Evolutionary conservation across 2,888 invertebrate genomes (phyloP).

Genomic region (Schizotus pectinicornis): DNA sequence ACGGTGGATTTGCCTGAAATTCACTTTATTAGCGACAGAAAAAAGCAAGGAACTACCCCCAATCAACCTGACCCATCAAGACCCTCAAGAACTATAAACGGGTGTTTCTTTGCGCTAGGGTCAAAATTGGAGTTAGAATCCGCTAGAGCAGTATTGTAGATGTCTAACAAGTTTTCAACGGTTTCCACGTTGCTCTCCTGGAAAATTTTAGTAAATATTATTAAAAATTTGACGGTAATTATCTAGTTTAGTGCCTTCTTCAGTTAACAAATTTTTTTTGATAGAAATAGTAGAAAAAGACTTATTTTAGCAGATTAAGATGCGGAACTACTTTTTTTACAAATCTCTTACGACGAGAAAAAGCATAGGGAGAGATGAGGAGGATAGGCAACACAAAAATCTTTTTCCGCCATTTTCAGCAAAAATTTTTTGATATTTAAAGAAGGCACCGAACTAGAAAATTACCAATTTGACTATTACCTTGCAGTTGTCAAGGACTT

Average conservation of each 20-base stretch:
- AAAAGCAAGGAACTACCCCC: constrained; percentile 3
- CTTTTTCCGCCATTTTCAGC: no score
- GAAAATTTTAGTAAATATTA: no score
- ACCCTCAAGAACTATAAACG: constrained; percentile 59
- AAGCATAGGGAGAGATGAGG: no score
- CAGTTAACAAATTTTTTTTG: neutral
- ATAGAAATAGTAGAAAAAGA: no score
- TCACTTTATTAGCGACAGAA: neutral
- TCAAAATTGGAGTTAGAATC: constrained; percentile 14
- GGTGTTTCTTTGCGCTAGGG: constrained; percentile 42
- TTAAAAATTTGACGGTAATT: no score
- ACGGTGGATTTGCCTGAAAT: constrained; percentile 57
- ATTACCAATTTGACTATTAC: constrained; percentile 26
- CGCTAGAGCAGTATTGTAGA: constrained; percentile 41
- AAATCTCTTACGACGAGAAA: no score
- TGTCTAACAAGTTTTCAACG: constrained; percentile 45
- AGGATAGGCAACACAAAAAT: no score
- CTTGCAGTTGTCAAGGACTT: constrained; percentile 33
- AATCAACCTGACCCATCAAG: constrained; percentile 61
- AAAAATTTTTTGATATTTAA: neutral
- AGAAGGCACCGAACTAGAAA: no score
- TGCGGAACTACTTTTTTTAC: no score
- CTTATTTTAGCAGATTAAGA: no score
- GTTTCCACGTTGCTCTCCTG: constrained; percentile 41
- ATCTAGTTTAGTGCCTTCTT: no score